Evolutionary conservation across 1,140 invertebrate genomes (phyloP).

Genomic region (Polypedilum vanderplanki): DNA sequence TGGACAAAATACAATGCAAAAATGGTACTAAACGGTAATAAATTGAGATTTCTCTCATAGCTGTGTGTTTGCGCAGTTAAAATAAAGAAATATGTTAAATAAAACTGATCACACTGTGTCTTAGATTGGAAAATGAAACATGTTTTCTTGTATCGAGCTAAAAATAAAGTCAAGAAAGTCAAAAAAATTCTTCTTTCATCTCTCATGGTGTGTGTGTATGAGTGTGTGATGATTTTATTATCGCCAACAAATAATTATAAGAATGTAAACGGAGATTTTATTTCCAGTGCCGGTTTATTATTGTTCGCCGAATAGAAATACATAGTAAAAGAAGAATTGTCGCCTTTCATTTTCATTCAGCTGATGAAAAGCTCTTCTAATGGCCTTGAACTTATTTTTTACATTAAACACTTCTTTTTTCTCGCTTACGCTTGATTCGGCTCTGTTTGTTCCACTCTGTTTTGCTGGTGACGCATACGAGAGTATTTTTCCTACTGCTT

Average conservation of each 20-base stretch:
- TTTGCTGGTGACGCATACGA: not conserved
- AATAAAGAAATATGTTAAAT: too few species aligned
- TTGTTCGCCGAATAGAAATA: not conserved
- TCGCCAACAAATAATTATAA: not conserved
- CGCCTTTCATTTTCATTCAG: slow-evolving; percentile 12
- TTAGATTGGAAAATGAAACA: slow-evolving; percentile 10
- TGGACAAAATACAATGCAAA: too few species aligned
- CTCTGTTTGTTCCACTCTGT: not conserved
- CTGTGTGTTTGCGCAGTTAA: too few species aligned
- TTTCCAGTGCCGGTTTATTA: slow-evolving; percentile 13
- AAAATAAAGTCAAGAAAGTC: slow-evolving; percentile 17
- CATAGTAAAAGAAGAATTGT: not conserved
- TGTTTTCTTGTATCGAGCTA: not conserved
- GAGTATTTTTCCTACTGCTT: not conserved
- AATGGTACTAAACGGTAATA: too few species aligned
- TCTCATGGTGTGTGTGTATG: not conserved
- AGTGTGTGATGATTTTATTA: not conserved
- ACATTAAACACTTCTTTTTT: not conserved
- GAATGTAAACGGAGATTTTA: not conserved
- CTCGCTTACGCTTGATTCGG: not conserved
- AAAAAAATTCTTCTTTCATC: not conserved
- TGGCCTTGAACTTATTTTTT: slow-evolving; percentile 18
- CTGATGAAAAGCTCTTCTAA: not conserved
- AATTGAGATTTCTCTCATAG: too few species aligned
- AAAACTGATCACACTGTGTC: too few species aligned